Evolutionary conservation across 2,797 vertebrate species (phyloP).

Genomic region (Gymnothorax reevesii): DNA sequence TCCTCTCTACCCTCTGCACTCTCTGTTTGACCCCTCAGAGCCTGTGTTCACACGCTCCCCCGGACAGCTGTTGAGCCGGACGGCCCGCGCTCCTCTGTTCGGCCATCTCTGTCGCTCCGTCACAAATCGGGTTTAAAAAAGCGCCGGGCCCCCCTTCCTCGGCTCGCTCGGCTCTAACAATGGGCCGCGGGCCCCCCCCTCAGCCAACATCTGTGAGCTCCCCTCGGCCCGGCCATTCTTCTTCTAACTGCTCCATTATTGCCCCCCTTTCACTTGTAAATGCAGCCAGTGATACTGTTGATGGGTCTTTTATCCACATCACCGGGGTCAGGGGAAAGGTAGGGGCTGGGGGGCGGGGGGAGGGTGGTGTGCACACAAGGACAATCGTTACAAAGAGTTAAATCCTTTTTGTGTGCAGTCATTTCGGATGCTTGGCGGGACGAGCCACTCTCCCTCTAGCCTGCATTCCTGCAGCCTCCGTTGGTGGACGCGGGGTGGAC

Average conservation of each 20-base stretch:
- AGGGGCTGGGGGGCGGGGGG: conserved; percentile 38
- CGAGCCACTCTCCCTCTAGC: conserved; percentile 35
- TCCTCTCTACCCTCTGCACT: conserved; percentile 22
- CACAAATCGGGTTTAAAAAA: conserved; percentile 80
- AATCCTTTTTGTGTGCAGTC: conserved; percentile 54
- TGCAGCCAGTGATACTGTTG: conserved; percentile 66
- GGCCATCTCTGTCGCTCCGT: conserved; percentile 72
- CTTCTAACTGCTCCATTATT: conserved; percentile 86
- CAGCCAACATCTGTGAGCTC: conserved; percentile 86
- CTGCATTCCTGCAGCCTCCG: conserved; percentile 50
- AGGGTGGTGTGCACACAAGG: conserved; percentile 32
- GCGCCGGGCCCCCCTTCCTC: conserved; percentile 46
- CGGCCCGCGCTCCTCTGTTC: conserved; percentile 64
- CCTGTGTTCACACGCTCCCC: conserved; percentile 75
- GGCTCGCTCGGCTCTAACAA: conserved; percentile 87
- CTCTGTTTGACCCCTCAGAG: conserved; percentile 72
- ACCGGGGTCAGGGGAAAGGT: conserved; percentile 58
- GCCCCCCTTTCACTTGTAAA: conserved; percentile 85
- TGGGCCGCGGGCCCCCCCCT: conserved; percentile 71
- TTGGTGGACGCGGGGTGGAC: neutral
- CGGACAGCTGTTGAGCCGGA: conserved; percentile 80
- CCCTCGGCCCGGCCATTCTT: conserved; percentile 80
- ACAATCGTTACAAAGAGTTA: conserved; percentile 55
- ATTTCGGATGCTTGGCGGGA: conserved; percentile 47
- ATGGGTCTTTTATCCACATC: conserved; percentile 57